Conservation (phyloP, 2,888 invertebrate species). For the Drosophila birchii region DNA sequence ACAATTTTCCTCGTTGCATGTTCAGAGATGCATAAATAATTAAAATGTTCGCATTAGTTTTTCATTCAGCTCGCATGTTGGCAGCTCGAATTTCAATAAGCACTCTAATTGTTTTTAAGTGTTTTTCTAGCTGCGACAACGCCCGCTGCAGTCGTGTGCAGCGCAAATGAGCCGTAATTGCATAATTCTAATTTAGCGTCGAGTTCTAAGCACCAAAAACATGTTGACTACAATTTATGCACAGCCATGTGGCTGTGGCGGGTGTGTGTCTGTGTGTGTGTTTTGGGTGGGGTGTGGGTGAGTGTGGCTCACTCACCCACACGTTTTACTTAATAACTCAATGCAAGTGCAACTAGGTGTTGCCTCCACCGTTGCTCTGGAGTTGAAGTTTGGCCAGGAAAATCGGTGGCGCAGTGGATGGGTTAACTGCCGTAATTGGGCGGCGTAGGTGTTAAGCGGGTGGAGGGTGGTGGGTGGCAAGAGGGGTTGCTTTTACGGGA, state of each 20-base stretch:
- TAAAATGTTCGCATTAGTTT: slow-evolving; percentile 66
- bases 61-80: slow-evolving; percentile 54
- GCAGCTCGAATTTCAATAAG: slow-evolving; percentile 72
- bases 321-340: slow-evolving; percentile 56
- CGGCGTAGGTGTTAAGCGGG: slow-evolving; percentile 27
- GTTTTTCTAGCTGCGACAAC: slow-evolving; percentile 57
- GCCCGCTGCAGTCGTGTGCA: slow-evolving; percentile 24
- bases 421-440: slow-evolving; percentile 39
- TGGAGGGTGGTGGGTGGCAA: slow-evolving; percentile 2
- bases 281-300: slow-evolving; percentile 12
- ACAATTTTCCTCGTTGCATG: slow-evolving; percentile 65
- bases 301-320: slow-evolving; percentile 41
- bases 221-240: slow-evolving; percentile 69
- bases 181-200: slow-evolving; percentile 75
- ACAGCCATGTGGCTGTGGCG: slow-evolving; percentile 27
- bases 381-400: slow-evolving; percentile 16
- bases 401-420: slow-evolving; percentile 21
- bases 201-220: slow-evolving; percentile 72
- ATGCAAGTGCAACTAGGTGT: slow-evolving; percentile 29
- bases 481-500: neutral
- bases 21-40: slow-evolving; percentile 67
- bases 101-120: slow-evolving; percentile 78
- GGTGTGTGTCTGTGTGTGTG: slow-evolving; percentile 17
- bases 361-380: slow-evolving; percentile 13
- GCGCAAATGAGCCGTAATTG: slow-evolving; percentile 78